phyloP scores from a whole-genome alignment of 2,888 invertebrate species.

The Saturnia pavonia region DNA sequence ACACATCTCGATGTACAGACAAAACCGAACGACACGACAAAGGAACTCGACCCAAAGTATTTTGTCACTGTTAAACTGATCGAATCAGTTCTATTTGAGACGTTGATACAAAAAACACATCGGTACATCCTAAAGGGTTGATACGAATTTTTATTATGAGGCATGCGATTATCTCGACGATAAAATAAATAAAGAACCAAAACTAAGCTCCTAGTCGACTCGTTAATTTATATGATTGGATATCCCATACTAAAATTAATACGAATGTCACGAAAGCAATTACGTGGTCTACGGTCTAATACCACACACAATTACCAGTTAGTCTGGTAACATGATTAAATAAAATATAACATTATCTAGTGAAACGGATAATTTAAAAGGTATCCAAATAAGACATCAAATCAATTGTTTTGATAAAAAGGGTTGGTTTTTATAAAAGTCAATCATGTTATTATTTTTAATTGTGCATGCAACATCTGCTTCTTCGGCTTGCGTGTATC shows the following conservation, averaged over 20 bases:
- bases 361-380: constrained; percentile 65
- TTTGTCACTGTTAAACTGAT: constrained; percentile 80
- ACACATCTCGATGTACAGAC: constrained; percentile 65
- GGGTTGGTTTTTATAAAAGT: constrained; percentile 60
- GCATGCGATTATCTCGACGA: constrained; percentile 58
- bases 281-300: constrained; percentile 47
- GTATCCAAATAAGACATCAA: constrained; percentile 66
- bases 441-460: constrained; percentile 73
- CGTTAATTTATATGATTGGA: constrained; percentile 64
- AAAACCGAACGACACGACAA: constrained; percentile 68
- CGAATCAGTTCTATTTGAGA: constrained; percentile 65
- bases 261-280: constrained; percentile 59
- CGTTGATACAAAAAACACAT: constrained; percentile 58
- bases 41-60: constrained; percentile 70
- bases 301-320: constrained; percentile 59
- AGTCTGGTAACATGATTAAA: constrained; percentile 39
- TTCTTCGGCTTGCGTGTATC: constrained; percentile 32
- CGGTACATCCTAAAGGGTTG: constrained; percentile 59
- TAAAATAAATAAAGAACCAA: constrained; percentile 56
- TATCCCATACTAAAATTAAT: constrained; percentile 58
- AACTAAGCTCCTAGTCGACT: constrained; percentile 22
- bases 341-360: constrained; percentile 41
- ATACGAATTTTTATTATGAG: constrained; percentile 64
- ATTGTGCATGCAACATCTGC: constrained; percentile 66
- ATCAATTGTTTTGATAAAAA: constrained; percentile 65